Evolutionary conservation across 2,888 invertebrate species (phyloP), one percentile per base, ranked within the genome.

Genomic region (Clanis bilineata): DNA sequence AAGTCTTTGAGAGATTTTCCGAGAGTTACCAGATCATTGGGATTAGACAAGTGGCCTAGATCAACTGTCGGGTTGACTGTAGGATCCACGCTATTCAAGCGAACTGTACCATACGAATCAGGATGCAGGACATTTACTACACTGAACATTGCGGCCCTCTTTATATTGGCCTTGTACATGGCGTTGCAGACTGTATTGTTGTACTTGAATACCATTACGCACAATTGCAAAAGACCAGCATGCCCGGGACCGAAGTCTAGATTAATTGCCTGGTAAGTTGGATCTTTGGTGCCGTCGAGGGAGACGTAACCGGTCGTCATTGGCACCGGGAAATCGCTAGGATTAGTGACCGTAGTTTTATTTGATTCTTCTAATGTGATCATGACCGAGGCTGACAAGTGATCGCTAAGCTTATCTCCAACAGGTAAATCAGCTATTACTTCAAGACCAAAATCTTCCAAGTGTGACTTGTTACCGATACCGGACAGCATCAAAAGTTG

Each of bases 201-300:
- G 92, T 64, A 94, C 85, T 23, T 90, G 82, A 72, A 83, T 86
- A 76, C 94, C 93, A 43, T 94, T 85, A 60, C 18, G 18, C 72
- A 73, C 0, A 73, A 6, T 1, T 61, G 43, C 4, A 63, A 10
- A 0, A 65, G 25, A 10, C 60, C 68, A 0, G 60, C 10, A 5
- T 58, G 62, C 1, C 62, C 62, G 0, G 62, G 60, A 0, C 45
- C 38, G 38, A 70, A 65, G 1, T 61, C 1, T n/a, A 70, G 62
- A 38, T 64, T 76, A 18, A 72, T 65, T 7, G 45, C 45, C 43
- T 73, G 74, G 56, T 73, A 74, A 15, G 74, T 69, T 9, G 77
- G 63, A 10, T 62, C 28, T 28, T 67, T 62, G 10, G 63, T 57
- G 4, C 60, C 64, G 36, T 77, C 62, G 2, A 72, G 56, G 2